These are phyloP conservation scores for Irena cyanogastra DNA, from an alignment of 2,113 vertebrate species.

Conservation along the genomic window DNA sequence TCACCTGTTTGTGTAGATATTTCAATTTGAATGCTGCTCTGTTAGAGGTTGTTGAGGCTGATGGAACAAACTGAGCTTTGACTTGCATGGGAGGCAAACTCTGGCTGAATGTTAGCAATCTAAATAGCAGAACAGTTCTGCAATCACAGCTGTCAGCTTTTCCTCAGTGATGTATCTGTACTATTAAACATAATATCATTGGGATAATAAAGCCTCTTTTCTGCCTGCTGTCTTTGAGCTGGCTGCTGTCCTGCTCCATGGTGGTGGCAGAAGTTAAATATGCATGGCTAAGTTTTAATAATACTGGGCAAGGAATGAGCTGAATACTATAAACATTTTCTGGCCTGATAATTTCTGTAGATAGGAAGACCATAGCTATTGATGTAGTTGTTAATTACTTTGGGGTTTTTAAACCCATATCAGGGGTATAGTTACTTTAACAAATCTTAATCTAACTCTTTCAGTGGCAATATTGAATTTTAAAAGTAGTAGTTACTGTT, in stretches of 20 bases:
- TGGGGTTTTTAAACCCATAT: not conserved
- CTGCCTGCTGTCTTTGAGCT: not conserved
- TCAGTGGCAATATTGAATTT: constrained; percentile 70
- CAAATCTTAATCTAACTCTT: constrained; percentile 68
- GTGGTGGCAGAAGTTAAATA: not conserved
- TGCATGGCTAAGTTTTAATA: not conserved
- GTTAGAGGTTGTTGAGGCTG: not conserved
- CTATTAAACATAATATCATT: not conserved
- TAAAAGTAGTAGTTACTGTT: constrained; percentile 73
- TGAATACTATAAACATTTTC: not conserved
- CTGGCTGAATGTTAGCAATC: not conserved
- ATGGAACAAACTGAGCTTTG: not conserved
- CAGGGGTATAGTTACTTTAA: constrained; percentile 35
- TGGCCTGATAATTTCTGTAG: not conserved
- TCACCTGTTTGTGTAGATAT: not conserved
- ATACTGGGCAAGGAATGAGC: not conserved
- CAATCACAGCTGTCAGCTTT: not conserved
- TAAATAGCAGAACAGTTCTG: not conserved
- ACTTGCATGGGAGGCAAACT: not conserved
- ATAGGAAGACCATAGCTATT: not conserved
- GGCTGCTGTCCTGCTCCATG: not conserved
- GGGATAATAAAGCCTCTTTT: not conserved
- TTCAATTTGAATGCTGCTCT: not conserved
- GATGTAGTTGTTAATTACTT: not conserved
- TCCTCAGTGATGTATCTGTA: not conserved